A percentile compares a stretch with the other conserved stretches of the same genome.
These are phyloP conservation scores for Eulemur rubriventer DNA, from an alignment of 2,797 vertebrate species.

Conservation along the genomic window DNA sequence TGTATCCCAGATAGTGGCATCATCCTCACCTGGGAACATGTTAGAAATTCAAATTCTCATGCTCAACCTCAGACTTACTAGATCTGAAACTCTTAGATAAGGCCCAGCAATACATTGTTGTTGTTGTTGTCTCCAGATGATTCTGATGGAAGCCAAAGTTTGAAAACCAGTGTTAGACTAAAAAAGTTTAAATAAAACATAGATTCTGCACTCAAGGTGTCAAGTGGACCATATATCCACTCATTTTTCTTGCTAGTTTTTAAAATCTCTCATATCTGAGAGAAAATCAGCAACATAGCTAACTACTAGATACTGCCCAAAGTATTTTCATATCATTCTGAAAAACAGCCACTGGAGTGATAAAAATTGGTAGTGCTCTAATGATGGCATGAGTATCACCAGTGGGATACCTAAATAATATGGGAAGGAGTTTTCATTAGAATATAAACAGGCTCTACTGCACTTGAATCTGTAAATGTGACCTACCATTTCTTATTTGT, in stretches of 20 bases:
- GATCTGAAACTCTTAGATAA: not conserved
- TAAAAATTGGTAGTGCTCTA: not conserved
- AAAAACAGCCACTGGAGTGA: not conserved
- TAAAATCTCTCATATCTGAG: not conserved
- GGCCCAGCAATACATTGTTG: not conserved
- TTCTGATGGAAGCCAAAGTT: not conserved
- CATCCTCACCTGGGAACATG: not conserved
- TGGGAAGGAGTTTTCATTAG: not conserved
- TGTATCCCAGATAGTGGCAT: not conserved
- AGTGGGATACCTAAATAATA: not conserved
- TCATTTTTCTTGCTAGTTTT: not conserved
- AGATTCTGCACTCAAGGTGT: not conserved
- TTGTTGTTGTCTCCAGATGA: not conserved
- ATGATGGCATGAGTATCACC: not conserved
- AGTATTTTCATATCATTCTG: not conserved
- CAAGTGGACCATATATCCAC: not conserved
- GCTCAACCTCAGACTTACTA: not conserved
- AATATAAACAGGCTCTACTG: not conserved
- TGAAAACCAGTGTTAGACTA: constrained; percentile 9
- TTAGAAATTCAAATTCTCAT: not conserved
- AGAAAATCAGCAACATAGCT: constrained; percentile 12
- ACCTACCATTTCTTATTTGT: constrained; percentile 2
- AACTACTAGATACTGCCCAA: not conserved
- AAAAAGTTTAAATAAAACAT: not conserved
- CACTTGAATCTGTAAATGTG: not conserved